Evolutionary conservation across 1,140 invertebrate genomes (phyloP), one percentile per base, ranked within the genome.

Genomic region (Drosophila biarmipes): DNA sequence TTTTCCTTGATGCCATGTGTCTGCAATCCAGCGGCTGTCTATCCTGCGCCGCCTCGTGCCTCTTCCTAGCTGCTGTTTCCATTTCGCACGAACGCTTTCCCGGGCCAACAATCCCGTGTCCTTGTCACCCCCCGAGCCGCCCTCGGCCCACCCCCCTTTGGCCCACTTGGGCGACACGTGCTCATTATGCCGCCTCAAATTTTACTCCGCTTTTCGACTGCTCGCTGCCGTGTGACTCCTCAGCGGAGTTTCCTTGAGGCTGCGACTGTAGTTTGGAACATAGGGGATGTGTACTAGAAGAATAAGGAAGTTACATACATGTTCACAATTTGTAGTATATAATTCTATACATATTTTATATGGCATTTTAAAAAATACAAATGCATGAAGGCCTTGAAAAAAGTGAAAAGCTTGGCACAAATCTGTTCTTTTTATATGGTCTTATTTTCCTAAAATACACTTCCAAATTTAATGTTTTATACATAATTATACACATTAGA

Each of bases 101-200:
- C 52, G 46, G 55, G 54, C 53, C 51, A 56, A 38, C 57, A 38
- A 55, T 53, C 45, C 66, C 35, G 31, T 52, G 51, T 53, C 54
- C 64, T 72, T 75, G 52, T 61, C 63, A 34, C 38, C 51, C 77
- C 34, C 17, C 42, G 14, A 24, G 10, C 54, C 29, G 6, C 29
- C 12, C 27, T 42, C 14, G 4, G 29, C 43, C 24, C 29, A 19
- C 57, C 45, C 45, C 59, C 24, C 73, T 56, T 49, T 45, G 69
- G 61, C 75, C 66, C 76, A 84, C 59, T 85, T 79, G 59, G 45
- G 63, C 64, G 71, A 85, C 80, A 84, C 76, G 80, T 84, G 80
- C 80, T 82, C 80, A 85, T 84, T 84, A 78, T 84, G 80, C 76
- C 76, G 80, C 72, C 72, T 76, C 80, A 84, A 84, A 84, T 84